Conservation (phyloP, 2,888 invertebrate genomes). For the Polyommatus icarus region DNA sequence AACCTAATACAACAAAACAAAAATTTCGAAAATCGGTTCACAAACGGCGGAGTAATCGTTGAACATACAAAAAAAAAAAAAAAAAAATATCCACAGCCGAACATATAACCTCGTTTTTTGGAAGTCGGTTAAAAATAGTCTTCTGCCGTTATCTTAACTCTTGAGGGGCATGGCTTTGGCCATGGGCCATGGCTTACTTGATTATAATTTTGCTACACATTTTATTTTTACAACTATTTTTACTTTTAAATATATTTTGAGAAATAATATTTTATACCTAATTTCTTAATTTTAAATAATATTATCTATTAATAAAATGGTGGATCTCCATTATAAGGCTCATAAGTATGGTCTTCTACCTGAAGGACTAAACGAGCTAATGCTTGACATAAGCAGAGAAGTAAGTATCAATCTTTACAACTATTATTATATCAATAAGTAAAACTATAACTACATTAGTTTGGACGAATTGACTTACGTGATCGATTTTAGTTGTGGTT, state of each 20-base stretch:
- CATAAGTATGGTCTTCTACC: conserved; percentile 69
- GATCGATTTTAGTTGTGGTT: too few relatives aligned
- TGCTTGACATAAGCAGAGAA: conserved; percentile 87
- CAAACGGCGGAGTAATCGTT: too few relatives aligned
- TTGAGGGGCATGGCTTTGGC: not conserved
- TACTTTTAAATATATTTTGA: not conserved
- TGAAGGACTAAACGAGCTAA: conserved; percentile 84
- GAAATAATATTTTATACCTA: not conserved
- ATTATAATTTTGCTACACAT: not conserved
- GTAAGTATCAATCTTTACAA: conserved; percentile 53
- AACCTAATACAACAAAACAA: too few relatives aligned
- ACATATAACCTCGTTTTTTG: too few relatives aligned
- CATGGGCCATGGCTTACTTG: not conserved
- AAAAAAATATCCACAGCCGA: too few relatives aligned
- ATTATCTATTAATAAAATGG: not conserved
- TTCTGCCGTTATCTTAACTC: too few relatives aligned
- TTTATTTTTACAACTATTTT: not conserved
- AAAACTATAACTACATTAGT: not conserved
- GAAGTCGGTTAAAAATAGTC: too few relatives aligned
- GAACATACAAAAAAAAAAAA: too few relatives aligned
- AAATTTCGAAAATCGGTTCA: too few relatives aligned
- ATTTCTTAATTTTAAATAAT: not conserved
- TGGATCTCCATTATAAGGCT: conserved; percentile 4
- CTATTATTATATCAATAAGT: not conserved
- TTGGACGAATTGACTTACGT: too few relatives aligned